These are phyloP conservation scores for Platygyra sinensis DNA, from an alignment of 64 coral and sea anemone species.

Conservation along the genomic window DNA sequence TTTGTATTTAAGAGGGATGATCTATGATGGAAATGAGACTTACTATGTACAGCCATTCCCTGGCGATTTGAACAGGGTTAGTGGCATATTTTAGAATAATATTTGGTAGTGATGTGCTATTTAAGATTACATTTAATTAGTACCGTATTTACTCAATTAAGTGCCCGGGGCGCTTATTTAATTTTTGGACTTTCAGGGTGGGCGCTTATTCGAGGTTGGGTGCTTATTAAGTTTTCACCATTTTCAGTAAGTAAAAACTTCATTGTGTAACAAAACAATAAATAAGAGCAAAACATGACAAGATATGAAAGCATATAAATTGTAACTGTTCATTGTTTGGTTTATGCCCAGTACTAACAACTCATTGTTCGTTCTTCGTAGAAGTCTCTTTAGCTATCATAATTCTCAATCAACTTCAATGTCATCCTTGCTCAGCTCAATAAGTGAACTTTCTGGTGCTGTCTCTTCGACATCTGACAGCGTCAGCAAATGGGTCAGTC, in stretches of 20 bases:
- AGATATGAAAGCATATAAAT: slow-evolving; percentile 37
- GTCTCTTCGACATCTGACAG: neutral
- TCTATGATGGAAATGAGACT: slow-evolving; percentile 72
- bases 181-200: too few relatives aligned
- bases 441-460: slow-evolving; percentile 5
- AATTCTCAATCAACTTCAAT: slow-evolving; percentile 42
- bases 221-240: too few relatives aligned
- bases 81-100: too few relatives aligned
- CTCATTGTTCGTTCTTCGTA: neutral
- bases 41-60: slow-evolving; percentile 54
- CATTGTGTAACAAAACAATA: slow-evolving; percentile 2
- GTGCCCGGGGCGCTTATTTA: too few relatives aligned
- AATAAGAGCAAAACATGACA: slow-evolving; percentile 25
- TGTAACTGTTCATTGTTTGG: slow-evolving; percentile 49
- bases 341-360: too few relatives aligned
- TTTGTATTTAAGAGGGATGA: slow-evolving; percentile 35
- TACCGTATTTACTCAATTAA: too few relatives aligned
- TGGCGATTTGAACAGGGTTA: neutral
- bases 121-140: neutral
- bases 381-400: slow-evolving; percentile 41
- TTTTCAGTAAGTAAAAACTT: too few relatives aligned
- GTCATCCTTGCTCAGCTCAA: slow-evolving; percentile 17
- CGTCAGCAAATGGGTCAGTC: slow-evolving; percentile 23
- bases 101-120: neutral
- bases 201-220: too few relatives aligned